A percentile compares a stretch with the other conserved stretches of the same genome.
These are phyloP conservation scores for Noctua janthina DNA, from an alignment of 2,888 invertebrate species.

Conservation along the genomic window DNA sequence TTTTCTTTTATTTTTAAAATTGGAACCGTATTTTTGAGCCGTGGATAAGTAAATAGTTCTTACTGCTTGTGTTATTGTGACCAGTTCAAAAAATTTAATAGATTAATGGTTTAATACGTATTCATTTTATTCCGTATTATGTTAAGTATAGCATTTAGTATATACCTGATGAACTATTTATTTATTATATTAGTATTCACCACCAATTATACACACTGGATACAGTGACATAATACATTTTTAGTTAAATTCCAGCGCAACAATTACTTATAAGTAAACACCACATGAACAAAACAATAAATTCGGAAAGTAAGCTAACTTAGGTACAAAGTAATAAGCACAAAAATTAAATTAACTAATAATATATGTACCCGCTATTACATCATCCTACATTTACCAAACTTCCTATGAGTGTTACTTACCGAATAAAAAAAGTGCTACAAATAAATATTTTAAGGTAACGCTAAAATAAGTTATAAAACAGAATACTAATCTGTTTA, in stretches of 20 bases:
- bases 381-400: neutral
- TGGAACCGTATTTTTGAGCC: slow-evolving; percentile 50
- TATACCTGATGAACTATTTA: neutral
- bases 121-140: neutral
- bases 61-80: neutral
- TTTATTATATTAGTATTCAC: no score
- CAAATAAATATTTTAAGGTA: neutral
- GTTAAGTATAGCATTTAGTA: no score
- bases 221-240: no score
- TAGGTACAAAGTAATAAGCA: no score
- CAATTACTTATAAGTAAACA: no score
- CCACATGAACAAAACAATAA: no score
- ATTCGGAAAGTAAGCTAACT: no score
- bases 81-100: neutral
- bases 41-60: slow-evolving; percentile 40
- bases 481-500: neutral
- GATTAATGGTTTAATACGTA: neutral
- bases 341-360: no score
- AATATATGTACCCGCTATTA: no score
- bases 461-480: neutral
- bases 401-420: neutral
- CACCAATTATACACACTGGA: no score
- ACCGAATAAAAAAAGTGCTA: neutral
- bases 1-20: slow-evolving; percentile 67
- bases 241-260: no score